Evolutionary conservation across 1,140 invertebrate species (phyloP), one percentile per base, ranked within the genome.

Genomic region (Pogonognathellus flavescens): DNA sequence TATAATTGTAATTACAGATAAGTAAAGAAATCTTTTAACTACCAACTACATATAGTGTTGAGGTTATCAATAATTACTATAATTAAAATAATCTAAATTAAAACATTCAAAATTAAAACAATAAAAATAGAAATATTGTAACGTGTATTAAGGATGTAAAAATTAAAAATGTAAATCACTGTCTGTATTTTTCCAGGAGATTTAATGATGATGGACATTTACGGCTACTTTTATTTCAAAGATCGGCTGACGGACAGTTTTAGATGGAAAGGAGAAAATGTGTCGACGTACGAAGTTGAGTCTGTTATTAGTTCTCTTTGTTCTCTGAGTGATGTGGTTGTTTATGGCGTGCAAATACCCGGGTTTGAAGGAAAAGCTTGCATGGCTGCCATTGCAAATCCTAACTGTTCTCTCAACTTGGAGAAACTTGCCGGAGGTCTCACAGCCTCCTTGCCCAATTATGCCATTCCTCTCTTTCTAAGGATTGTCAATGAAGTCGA

Each of bases 161-260:
- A n/a, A n/a, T n/a, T n/a, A n/a, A n/a, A n/a, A n/a, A n/a, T n/a
- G n/a, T n/a, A n/a, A n/a, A n/a, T n/a, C n/a, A n/a, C n/a, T n/a
- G n/a, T n/a, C n/a, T n/a, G n/a, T n/a, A n/a, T n/a, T n/a, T 76
- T 91, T 92, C 72, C 90, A 96, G 97, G 97, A 86, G 98, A 99
- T 91, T 94, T 99, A 86, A 90, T 99, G 60, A 93, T 95, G 13
- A 94, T 96, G 88, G 98, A 99, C 90, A 95, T 97, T 88, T 93
- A 95, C 16, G 98, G 98, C 14, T 97, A 98, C 91, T 92, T 99
- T 52, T 99, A 94, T 90, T 99, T 99, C 91, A 95, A 95, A 89
- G 98, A 99, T 90, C 93, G 98, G 89, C 98, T 97, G 0, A 98
- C 98, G 0, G 98, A 99, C 90, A 99, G 98, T 1, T 99, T 98